Percentiles rank a stretch among this genome's conserved stretches.
These are phyloP conservation scores for Apis cerana DNA, from an alignment of 1,140 invertebrate genomes.

Conservation along the genomic window DNA sequence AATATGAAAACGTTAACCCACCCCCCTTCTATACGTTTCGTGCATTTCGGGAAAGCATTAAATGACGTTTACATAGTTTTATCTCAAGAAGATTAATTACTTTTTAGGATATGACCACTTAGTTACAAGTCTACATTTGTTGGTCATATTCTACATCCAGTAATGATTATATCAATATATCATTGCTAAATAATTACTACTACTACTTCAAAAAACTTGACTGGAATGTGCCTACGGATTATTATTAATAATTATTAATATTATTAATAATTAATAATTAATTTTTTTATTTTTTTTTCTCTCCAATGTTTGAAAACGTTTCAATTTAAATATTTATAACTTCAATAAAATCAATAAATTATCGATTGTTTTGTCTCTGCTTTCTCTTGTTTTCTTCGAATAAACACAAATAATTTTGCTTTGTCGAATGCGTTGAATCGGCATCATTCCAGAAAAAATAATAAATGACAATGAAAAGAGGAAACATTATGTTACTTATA, in stretches of 20 bases:
- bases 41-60: constrained; percentile 85
- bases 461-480: constrained; percentile 59
- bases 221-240: constrained; percentile 73
- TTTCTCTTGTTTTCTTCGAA: neutral
- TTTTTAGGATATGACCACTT: constrained; percentile 72
- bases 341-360: neutral
- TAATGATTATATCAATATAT: constrained; percentile 65
- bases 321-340: neutral
- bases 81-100: constrained; percentile 79
- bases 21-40: constrained; percentile 86
- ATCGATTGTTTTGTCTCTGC: neutral
- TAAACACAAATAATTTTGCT: neutral
- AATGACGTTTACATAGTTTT: constrained; percentile 76
- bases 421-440: neutral
- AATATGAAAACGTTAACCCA: constrained; percentile 81
- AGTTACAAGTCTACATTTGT: constrained; percentile 37
- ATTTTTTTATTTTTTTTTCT: constrained; percentile 9
- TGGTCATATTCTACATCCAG: constrained; percentile 59
- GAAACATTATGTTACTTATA: constrained; percentile 56
- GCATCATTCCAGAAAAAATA: constrained; percentile 56
- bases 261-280: neutral
- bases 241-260: neutral
- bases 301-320: neutral
- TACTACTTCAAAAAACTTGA: constrained; percentile 72
- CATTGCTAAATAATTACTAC: constrained; percentile 74